These are phyloP conservation scores for Etheostoma nigrum DNA, from an alignment of 2,797 vertebrate genomes.

Conservation along the genomic window DNA sequence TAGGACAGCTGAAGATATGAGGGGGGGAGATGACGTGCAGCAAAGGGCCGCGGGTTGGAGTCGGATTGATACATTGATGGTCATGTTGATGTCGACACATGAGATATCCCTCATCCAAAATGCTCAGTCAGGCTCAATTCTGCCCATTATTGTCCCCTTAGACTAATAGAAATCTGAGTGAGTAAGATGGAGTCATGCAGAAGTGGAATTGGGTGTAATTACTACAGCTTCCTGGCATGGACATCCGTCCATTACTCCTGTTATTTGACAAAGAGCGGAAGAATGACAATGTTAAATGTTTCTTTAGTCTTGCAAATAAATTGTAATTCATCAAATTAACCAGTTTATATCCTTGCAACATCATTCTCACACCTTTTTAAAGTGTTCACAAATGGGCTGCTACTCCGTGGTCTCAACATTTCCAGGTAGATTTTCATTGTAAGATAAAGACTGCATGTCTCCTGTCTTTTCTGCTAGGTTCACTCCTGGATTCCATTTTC, in stretches of 20 bases:
- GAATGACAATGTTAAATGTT: not conserved
- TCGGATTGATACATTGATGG: too few species aligned
- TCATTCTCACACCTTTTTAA: not conserved
- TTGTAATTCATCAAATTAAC: not conserved
- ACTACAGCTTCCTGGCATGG: not conserved
- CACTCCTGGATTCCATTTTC: conserved; percentile 30
- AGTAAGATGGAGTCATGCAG: too few species aligned
- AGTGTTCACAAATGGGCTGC: not conserved
- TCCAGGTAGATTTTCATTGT: not conserved
- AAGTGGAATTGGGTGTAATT: too few species aligned
- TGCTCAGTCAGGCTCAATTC: too few species aligned
- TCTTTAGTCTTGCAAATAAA: not conserved
- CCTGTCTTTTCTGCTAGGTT: conserved; percentile 58
- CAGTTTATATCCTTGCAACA: not conserved
- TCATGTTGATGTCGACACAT: too few species aligned
- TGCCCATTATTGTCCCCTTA: too few species aligned
- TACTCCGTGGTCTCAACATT: not conserved
- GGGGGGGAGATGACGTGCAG: too few species aligned
- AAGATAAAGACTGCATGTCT: conserved; percentile 12
- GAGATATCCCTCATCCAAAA: too few species aligned
- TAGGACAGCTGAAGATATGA: too few species aligned
- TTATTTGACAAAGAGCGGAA: not conserved
- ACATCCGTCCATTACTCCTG: not conserved
- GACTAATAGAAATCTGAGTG: too few species aligned
- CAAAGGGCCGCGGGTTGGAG: too few species aligned